Evolutionary conservation across 1,140 invertebrate species (phyloP), one percentile per base, ranked within the genome.

Genomic region (Caenorhabditis remanei): DNA sequence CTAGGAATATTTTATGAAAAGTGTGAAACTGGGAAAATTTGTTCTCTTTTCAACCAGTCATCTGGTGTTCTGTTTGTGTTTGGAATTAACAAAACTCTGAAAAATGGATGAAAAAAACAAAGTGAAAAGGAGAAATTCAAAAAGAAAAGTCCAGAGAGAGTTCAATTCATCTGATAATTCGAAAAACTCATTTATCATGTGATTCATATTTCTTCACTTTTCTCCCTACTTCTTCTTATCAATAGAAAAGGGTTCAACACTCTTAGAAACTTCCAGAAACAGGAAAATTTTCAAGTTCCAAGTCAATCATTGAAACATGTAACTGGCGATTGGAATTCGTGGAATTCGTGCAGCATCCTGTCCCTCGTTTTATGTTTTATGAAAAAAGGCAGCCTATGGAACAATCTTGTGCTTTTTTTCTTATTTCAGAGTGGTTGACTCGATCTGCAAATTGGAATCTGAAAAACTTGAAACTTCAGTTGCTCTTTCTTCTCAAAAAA

Each of bases 41-140:
- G 61, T 9, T 40, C 11, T 9, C 61, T 63, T 63, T 63, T 63
- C 61, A 63, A 63, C 61, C 61, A 63, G 61, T 63, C 61, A 32
- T 14, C 61, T 32, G 61, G 61, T 63, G 19, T 63, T 32, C 3
- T 5, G 61, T 63, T 63, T 63, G 61, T 32, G 9, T 63, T 63
- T 63, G 8, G 11, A 21, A 71, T 71, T 71, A 71, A 71, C 65
- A 71, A 71, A 71, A 71, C 40, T 71, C 40, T 71, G 65, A 43
- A 46, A 21, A 43, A 71, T 40, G 9, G 6, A 40, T 1, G n/a
- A 65, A 43, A 19, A 46, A 71, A 71, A 63, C 24, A 32, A 32
- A 24, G n/a, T 21, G 24, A 71, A 19, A 21, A 21, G 40, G 19
- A 16, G 14, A 46, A 71, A 71, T 43, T 71, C 41, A 71, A 71